A percentile compares a stretch with the other conserved stretches of the same genome.
Conservation (phyloP, 2,113 vertebrate genomes). For the Chitala chitala region DNA sequence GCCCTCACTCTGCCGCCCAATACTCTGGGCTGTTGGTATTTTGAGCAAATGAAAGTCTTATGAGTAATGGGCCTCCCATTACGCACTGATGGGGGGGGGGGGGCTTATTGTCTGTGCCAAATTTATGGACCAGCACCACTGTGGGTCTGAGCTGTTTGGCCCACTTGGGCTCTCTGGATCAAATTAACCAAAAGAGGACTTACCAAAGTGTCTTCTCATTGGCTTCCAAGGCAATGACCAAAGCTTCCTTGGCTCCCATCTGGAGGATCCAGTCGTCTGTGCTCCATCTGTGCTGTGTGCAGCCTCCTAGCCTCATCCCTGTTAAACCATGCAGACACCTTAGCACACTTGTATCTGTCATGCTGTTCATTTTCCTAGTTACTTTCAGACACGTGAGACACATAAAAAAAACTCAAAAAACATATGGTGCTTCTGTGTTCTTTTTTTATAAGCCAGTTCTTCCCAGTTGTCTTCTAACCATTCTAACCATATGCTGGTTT, state of each 20-base stretch:
- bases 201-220: background rate
- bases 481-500: slow-evolving; percentile 31
- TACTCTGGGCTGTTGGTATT: too few species aligned
- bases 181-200: slow-evolving; percentile 13
- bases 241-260: background rate
- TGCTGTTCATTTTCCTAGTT: too few species aligned
- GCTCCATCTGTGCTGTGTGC: background rate
- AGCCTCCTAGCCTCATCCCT: background rate
- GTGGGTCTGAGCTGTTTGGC: too few species aligned
- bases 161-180: too few species aligned
- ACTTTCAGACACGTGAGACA: background rate
- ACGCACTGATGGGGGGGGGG: too few species aligned
- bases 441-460: slow-evolving; percentile 44
- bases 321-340: background rate
- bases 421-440: slow-evolving; percentile 56
- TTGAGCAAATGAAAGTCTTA: too few species aligned
- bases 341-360: too few species aligned
- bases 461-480: slow-evolving; percentile 32
- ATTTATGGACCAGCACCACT: too few species aligned
- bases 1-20: too few species aligned
- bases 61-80: too few species aligned
- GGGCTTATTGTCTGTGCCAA: too few species aligned
- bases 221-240: background rate
- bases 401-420: slow-evolving; percentile 43
- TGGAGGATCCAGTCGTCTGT: slow-evolving; percentile 1